Base-by-base conservation (phyloP, 2,113 vertebrate genomes). In the Ageneiosus marmoratus region DNA sequence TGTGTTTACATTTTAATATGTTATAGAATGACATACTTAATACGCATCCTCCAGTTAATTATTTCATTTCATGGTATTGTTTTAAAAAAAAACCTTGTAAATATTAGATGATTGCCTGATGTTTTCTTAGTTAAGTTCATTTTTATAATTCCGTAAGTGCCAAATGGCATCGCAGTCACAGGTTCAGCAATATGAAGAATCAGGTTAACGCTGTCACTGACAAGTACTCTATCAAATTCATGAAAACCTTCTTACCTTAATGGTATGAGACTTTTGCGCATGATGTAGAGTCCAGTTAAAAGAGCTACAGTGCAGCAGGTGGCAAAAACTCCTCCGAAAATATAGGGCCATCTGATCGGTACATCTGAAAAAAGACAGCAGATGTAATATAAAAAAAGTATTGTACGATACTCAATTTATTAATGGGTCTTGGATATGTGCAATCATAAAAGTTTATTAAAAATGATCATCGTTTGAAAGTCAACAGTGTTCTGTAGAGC, bases 201-300 rank as follows among this genome's bases (percentile, higher is more conserved):
- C 13, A 6, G 8, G 6, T 37, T 67, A 51, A 50, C 2, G 7
- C 48, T 76, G 5, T 76, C 72, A 13, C 1, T 27, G 27, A 62
- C 11, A 34, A 63, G 15, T 63, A 34, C 29, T 32, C 15, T 32
- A 34, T 8, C 2, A 20, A 67, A 67, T 41, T 24, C 6, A n/a
- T n/a, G 1, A 76, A 67, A 79, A 80, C 12, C 0, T 53, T 55
- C 77, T 78, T 69, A 85, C 83, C 83, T 80, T 73, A 83, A 44
- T 22, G 18, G 15, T 0, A 20, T 22, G 4, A 77, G 11, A 34
- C 77, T 80, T 63, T 62, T 51, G 24, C 51, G 12, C n/a, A 72
- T 73, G 16, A 55, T 12, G 63, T 44, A 85, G 32, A 81, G 34
- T 63, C 50, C 1, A 50, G 27, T 32, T 56, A 87, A 6, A 77